phyloP scores from a whole-genome alignment of 2,888 invertebrate species.

The Eilema griseolum region DNA sequence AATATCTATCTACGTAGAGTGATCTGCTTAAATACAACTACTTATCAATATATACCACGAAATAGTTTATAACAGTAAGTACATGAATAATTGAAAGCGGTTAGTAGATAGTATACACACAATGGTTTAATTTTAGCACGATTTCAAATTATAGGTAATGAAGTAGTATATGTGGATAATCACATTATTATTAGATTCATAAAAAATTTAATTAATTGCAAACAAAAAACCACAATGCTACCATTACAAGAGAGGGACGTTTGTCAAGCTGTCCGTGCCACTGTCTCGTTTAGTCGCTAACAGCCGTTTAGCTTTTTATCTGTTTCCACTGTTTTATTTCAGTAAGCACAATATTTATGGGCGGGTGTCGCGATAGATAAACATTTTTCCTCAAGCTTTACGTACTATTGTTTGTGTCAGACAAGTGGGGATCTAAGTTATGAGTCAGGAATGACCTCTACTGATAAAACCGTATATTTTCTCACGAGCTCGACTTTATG shows the following conservation, averaged over 20 bases:
- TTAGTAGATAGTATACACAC: too few species aligned
- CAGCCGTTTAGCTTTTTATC: conserved; percentile 80
- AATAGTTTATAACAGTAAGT: not conserved
- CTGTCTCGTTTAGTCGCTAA: conserved; percentile 64
- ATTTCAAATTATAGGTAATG: not conserved
- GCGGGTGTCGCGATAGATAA: conserved; percentile 83
- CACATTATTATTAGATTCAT: not conserved
- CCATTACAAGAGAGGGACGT: conserved; percentile 48
- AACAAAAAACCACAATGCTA: conserved; percentile 30
- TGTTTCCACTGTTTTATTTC: conserved; percentile 81
- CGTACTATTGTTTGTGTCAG: conserved; percentile 84
- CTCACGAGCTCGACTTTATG: conserved; percentile 24
- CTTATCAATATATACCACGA: too few species aligned
- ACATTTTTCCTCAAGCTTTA: conserved; percentile 79
- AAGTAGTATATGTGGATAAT: too few species aligned
- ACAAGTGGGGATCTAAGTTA: conserved; percentile 76
- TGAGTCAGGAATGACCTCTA: conserved; percentile 75
- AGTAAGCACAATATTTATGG: conserved; percentile 79
- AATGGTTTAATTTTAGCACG: not conserved
- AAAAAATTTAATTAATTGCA: conserved; percentile 9
- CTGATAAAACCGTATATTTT: conserved; percentile 60
- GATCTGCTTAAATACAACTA: too few species aligned
- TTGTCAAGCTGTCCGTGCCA: conserved; percentile 71
- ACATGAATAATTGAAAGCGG: too few species aligned
- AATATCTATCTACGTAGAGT: too few species aligned